A percentile compares a stretch with the other conserved stretches of the same genome.
Evolutionary conservation across 2,113 vertebrate species (phyloP).

Genomic region (Festucalex cinctus): DNA sequence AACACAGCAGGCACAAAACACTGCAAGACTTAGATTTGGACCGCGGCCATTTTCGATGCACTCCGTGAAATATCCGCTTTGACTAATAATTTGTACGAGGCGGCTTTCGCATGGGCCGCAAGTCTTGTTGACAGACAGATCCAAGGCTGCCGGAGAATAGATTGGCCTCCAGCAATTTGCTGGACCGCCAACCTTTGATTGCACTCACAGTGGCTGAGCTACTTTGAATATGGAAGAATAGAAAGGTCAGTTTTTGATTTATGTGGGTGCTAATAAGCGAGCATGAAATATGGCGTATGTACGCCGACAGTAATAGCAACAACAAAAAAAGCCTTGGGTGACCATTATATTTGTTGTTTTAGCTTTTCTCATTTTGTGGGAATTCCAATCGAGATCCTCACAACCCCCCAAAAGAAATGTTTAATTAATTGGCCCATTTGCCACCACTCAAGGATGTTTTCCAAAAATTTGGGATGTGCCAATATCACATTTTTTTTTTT

Average conservation of each 20-base stretch:
- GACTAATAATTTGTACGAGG: background rate
- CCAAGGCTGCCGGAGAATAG: background rate
- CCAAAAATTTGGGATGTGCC: too few species aligned
- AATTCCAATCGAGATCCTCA: background rate
- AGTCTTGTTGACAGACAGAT: background rate
- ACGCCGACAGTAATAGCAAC: background rate
- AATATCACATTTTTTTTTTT: too few species aligned
- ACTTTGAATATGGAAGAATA: background rate
- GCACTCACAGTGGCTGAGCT: background rate
- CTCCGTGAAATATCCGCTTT: background rate
- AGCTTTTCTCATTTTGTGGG: background rate
- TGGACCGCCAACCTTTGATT: background rate
- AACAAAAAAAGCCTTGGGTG: background rate
- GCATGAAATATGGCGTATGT: background rate
- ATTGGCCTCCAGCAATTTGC: background rate
- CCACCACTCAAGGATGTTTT: too few species aligned
- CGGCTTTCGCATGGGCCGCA: background rate
- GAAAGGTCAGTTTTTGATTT: constrained; percentile 1
- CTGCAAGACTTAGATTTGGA: background rate
- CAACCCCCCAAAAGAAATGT: background rate
- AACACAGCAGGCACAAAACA: background rate
- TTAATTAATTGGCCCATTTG: too few species aligned
- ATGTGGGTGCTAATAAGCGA: background rate
- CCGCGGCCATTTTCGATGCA: background rate
- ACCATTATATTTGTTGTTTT: background rate